phyloP scores from a whole-genome alignment of 2,888 invertebrate species.

The Idaea dimidiata region DNA sequence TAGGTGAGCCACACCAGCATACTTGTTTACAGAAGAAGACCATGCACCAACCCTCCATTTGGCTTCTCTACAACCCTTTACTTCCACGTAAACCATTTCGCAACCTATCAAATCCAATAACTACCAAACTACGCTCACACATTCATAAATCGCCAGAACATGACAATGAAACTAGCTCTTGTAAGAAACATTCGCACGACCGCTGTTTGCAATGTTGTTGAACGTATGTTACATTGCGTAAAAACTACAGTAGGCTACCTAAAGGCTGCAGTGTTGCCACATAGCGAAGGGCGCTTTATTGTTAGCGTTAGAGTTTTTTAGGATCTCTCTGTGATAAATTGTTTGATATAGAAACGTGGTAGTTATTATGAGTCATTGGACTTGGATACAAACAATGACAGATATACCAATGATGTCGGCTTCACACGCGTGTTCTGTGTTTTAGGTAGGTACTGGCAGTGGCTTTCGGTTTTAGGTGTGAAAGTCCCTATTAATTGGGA shows the following conservation, averaged over 20 bases:
- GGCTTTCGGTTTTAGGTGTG: too few species aligned
- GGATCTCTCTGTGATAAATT: neutral
- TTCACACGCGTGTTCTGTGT: too few species aligned
- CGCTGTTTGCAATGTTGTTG: neutral
- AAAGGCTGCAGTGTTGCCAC: neutral
- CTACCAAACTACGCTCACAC: neutral
- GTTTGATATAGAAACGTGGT: too few species aligned
- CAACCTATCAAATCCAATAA: neutral
- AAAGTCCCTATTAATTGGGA: too few species aligned
- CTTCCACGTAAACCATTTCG: neutral
- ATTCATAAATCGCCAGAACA: neutral
- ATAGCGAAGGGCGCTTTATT: neutral
- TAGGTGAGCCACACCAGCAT: too few species aligned
- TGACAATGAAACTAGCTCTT: conserved; percentile 3
- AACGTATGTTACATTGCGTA: neutral
- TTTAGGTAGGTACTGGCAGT: too few species aligned
- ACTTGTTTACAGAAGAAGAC: too few species aligned
- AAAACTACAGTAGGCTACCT: neutral
- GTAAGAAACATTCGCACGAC: neutral
- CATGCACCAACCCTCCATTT: too few species aligned
- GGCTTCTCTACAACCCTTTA: too few species aligned
- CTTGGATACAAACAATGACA: neutral
- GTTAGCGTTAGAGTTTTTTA: neutral
- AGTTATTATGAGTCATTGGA: neutral
- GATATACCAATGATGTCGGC: too few species aligned